These are phyloP conservation scores for Bothrops jararaca DNA, from an alignment of 2,113 vertebrate species.

Conservation along the genomic window DNA sequence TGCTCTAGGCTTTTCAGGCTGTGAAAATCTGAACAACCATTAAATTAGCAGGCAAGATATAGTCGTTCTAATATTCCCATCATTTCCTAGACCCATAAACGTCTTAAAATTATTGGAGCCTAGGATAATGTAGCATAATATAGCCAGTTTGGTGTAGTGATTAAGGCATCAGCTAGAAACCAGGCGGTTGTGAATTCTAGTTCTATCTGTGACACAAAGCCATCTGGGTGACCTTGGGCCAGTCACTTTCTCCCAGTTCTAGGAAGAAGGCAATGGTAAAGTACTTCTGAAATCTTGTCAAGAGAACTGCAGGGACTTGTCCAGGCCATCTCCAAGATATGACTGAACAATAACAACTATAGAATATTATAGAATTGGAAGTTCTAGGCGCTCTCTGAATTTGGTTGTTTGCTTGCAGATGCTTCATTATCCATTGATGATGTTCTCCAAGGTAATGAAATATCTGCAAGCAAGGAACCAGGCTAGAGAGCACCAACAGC, in stretches of 20 bases:
- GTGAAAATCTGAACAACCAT: not conserved
- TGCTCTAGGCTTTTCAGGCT: not conserved
- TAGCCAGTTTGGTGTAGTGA: not conserved
- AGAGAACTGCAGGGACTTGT: not conserved
- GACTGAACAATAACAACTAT: not conserved
- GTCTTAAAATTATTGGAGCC: not conserved
- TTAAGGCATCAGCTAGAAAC: not conserved
- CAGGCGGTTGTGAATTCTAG: not conserved
- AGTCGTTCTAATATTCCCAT: not conserved
- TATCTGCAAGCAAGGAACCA: not conserved
- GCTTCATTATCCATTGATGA: not conserved
- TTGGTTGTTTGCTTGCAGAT: not conserved
- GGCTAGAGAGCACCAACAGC: not conserved
- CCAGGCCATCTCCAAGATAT: not conserved
- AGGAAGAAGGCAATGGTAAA: not conserved
- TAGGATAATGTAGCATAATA: not conserved
- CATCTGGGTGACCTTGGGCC: not conserved
- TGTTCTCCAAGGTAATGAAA: not conserved
- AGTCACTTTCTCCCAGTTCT: not conserved
- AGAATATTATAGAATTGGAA: not conserved
- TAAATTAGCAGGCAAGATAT: not conserved
- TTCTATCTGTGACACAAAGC: not conserved
- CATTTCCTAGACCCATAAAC: not conserved
- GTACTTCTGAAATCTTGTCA: not conserved
- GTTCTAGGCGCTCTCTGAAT: not conserved